phyloP scores from a whole-genome alignment of 2,113 vertebrate genomes.

The Heterotilapia buettikoferi region DNA sequence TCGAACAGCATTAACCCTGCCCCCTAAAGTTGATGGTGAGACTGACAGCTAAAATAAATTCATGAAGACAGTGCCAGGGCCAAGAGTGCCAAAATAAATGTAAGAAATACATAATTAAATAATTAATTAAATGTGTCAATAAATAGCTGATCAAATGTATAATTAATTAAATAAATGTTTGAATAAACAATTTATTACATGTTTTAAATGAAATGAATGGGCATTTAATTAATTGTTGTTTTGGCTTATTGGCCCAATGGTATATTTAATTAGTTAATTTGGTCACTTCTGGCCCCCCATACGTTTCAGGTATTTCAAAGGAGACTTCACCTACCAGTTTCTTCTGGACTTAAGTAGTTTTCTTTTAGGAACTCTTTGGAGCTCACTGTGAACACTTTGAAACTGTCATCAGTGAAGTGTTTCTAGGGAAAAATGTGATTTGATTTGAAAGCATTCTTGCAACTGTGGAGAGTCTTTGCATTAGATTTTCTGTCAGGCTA shows the following conservation, averaged over 20 bases:
- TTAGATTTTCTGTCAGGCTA: background rate
- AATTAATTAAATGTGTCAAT: background rate
- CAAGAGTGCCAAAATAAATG: background rate
- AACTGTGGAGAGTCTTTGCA: background rate
- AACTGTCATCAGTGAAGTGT: constrained; percentile 5
- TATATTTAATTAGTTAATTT: background rate
- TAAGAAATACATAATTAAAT: background rate
- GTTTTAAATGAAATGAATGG: background rate
- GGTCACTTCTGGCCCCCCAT: background rate
- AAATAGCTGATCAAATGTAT: background rate
- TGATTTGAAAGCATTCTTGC: background rate
- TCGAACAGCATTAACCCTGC: fast-evolving
- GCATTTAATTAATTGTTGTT: too few relatives aligned
- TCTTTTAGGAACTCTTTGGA: background rate
- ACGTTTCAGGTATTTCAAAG: fast-evolving
- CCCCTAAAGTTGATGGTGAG: background rate
- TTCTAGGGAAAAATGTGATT: background rate
- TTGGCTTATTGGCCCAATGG: background rate
- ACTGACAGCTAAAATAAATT: background rate
- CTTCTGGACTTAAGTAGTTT: background rate
- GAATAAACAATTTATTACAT: background rate
- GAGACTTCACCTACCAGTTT: constrained; percentile 4
- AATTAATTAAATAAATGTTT: background rate
- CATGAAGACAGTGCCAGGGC: background rate
- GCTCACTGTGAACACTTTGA: constrained; percentile 45